Conservation (phyloP, 1,140 invertebrate genomes). For the Drosophila pseudoananassae region DNA sequence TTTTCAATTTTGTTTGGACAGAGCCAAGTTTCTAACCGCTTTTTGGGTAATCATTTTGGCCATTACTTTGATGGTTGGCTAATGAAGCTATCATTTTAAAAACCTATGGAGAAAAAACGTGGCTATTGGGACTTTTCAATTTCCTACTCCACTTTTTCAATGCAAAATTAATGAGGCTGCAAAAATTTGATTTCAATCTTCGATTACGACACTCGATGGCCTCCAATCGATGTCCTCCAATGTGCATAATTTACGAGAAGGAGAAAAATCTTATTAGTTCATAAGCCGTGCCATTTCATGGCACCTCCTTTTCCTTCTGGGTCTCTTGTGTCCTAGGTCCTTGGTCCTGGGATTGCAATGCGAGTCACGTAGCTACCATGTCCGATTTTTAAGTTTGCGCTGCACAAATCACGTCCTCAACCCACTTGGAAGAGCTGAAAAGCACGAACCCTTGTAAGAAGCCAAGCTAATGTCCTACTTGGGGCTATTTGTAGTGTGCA, state of each 20-base stretch:
- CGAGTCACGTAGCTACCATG: constrained; percentile 69
- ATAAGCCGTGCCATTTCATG: constrained; percentile 47
- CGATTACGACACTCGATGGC: constrained; percentile 53
- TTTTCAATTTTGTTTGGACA: constrained; percentile 33
- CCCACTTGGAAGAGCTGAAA: neutral
- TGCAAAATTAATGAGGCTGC: constrained; percentile 71
- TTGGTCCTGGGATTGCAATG: constrained; percentile 27
- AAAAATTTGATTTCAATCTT: constrained; percentile 77
- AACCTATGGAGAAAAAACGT: constrained; percentile 33
- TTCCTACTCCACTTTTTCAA: neutral
- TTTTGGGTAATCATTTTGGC: constrained; percentile 48
- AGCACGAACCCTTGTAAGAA: constrained; percentile 32
- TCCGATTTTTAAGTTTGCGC: constrained; percentile 79
- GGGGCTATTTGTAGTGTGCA: constrained; percentile 73
- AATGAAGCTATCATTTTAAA: constrained; percentile 65
- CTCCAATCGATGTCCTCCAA: constrained; percentile 41
- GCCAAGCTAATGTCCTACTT: constrained; percentile 67
- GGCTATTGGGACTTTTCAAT: constrained; percentile 28
- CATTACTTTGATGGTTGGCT: constrained; percentile 67
- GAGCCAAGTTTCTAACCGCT: constrained; percentile 8
- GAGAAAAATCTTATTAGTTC: constrained; percentile 67
- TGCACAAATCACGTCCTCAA: constrained; percentile 71
- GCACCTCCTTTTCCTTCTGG: constrained; percentile 9
- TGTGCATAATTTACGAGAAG: constrained; percentile 66
- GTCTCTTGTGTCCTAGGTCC: constrained; percentile 4